Base-by-base conservation (phyloP, 1,140 invertebrate species). In the Formica selysi region DNA sequence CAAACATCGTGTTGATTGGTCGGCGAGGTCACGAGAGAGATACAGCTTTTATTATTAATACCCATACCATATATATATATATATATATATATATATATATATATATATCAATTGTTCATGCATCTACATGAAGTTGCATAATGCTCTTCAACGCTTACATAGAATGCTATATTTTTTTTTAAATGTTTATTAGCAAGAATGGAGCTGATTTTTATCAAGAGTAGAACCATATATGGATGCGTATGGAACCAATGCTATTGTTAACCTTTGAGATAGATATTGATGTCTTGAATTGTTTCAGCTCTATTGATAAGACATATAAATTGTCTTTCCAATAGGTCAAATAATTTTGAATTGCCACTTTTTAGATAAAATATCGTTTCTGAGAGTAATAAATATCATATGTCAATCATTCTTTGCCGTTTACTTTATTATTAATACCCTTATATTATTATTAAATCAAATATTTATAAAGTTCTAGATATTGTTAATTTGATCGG, bases 31-130 rank as follows among this genome's bases (percentile, higher is more conserved):
- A 32, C 8, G 68, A 41, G 38, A 80, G 44, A 80, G 32, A 41
- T 62, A n/a, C 41, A 73, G 54, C 16, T 83, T 83, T 74, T 51
- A 81, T 83, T 83, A 83, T 83, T 83, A 83, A 83, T 41, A 83
- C 48, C n/a, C 2, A n/a, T 57, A 65, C 36, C 48, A 38, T 65
- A 54, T 65, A 54, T 48, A 54, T 65, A 54, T 65, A n/a, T n/a
- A n/a, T n/a, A n/a, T n/a, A n/a, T n/a, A n/a, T n/a, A n/a, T n/a
- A n/a, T n/a, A n/a, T n/a, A n/a, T n/a, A n/a, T n/a, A n/a, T n/a
- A n/a, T n/a, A n/a, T n/a, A n/a, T n/a, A n/a, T n/a, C n/a, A 36
- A 74, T 83, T 62, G 79, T 74, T 74, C 54, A 22, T 59, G n/a
- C 38, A 83, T 74, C 54, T 38, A 73, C 19, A 38, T 38, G 79